Base-by-base conservation (phyloP, 2,797 vertebrate species). In the Pachyuromys duprasi region DNA sequence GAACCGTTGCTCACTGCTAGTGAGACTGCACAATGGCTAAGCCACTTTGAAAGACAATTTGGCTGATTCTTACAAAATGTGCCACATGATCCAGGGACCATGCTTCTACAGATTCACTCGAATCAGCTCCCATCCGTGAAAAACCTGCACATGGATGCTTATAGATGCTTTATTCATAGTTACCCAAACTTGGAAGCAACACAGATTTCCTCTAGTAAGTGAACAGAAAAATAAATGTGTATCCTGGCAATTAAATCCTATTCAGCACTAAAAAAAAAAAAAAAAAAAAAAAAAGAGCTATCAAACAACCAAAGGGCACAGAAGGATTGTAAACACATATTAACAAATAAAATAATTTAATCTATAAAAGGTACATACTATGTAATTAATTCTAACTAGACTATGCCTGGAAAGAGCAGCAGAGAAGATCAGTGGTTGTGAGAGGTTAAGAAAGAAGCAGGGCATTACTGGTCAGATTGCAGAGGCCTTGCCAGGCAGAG, bases 311-410 rank as follows among this genome's bases (percentile, higher is more conserved):
- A 91, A 93, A 65, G 82, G 55, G 70, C 9, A 91, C 9, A 39
- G 14, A 67, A 17, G 22, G 86, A 60, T 49, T 65, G 72, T 90
- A 82, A 93, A 89, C 28, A 69, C 3, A 5, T 26, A 90, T 81
- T 76, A 90, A 18, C 82, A 90, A 91, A 55, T 80, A 53, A 95
- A 92, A 72, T 55, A 92, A 92, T 53, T n/a, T 65, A 76, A 94
- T 87, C 26, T 93, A 39, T 80, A 89, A 96, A 93, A 88, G 60
- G 60, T 76, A 72, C 13, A 63, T 60, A 60, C 8, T 89, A 7
- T 90, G 9, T 45, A n/a, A 57, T 93, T 87, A n/a, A 33, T 63
- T 45, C 33, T 81, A 81, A 75, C 33, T 87, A 6, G 49, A n/a
- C 26, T 42, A 28, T 60, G 36, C 87, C 26, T 92, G 72, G 33